phyloP scores from a whole-genome alignment of 2,797 vertebrate species.

The Phataginus tetradactyla region DNA sequence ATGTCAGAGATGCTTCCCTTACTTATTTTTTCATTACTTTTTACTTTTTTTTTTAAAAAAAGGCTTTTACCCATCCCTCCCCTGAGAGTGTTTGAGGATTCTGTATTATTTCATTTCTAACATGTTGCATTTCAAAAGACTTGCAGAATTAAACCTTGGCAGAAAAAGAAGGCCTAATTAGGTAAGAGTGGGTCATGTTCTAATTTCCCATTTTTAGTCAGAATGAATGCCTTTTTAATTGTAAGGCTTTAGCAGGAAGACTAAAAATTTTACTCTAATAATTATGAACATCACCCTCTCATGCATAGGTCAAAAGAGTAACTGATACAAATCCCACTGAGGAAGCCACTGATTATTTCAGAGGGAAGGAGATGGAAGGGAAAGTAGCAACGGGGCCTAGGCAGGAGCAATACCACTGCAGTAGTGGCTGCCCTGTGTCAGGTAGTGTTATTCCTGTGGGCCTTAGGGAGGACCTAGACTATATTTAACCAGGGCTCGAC shows the following conservation, averaged over 20 bases:
- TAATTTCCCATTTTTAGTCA: constrained; percentile 69
- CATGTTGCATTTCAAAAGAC: constrained; percentile 66
- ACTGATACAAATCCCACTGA: background rate
- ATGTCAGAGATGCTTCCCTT: constrained; percentile 59
- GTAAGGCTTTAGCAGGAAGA: constrained; percentile 65
- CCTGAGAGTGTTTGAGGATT: constrained; percentile 55
- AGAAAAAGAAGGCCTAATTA: constrained; percentile 69
- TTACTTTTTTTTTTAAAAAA: background rate
- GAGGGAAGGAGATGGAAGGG: background rate
- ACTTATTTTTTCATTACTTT: constrained; percentile 69
- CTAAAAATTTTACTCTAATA: constrained; percentile 67
- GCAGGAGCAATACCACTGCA: background rate
- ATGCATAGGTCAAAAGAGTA: constrained; percentile 47
- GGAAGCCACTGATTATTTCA: background rate
- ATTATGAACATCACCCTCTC: background rate
- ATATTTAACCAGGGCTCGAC: background rate
- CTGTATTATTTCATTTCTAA: constrained; percentile 69
- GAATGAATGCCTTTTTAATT: constrained; percentile 64
- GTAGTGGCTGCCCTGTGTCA: background rate
- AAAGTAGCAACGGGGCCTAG: background rate
- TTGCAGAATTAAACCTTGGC: constrained; percentile 70
- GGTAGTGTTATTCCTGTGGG: background rate
- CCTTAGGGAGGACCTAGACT: background rate
- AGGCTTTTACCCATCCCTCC: constrained; percentile 29
- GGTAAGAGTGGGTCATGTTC: constrained; percentile 69